Base-by-base conservation (phyloP, 1,140 invertebrate genomes). In the Drosophila pachea region DNA sequence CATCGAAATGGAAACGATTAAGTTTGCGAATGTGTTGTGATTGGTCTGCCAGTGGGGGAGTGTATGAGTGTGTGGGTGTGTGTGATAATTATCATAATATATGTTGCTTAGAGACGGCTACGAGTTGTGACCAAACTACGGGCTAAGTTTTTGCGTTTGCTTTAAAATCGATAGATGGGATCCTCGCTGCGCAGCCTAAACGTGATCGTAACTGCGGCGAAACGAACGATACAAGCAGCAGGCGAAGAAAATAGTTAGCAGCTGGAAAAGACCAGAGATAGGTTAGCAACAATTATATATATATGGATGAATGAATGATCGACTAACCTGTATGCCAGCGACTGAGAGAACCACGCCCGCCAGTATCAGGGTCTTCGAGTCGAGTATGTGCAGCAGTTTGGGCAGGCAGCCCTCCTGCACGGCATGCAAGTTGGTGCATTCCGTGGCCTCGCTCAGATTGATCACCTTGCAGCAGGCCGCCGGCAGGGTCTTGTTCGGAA, bases 221-320 rank as follows among this genome's bases (percentile, higher is more conserved):
- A 98, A 96, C 60, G 95, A 95, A 78, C 95, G 93, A 73, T 95
- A 96, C 90, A 98, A 91, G 89, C 94, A 95, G 90, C 96, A 97
- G 12, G 96, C 95, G 88, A 97, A 97, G 40, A 96, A 91, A 50
- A 97, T 94, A 52, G 96, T 96, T 76, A 98, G 91, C 47, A 97
- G 90, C 95, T 98, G 93, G 77, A 90, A 7, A 74, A 76, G 54
- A 73, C 73, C 6, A 43, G 42, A 9, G 32, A 7, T 1, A 55
- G 32, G 5, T 33, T 5, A 36, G 32, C 35, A 4, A 38, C n/a
- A n/a, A n/a, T n/a, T n/a, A 42, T 2, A 16, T 9, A 22, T 2
- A 38, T 2, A 3, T 22, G 22, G 22, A 22, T 9, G 11, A 11
- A 6, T 11, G 7, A 7, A 5, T 11, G 4, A 8, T 2, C 8